Base-by-base conservation (phyloP, 2,113 vertebrate species). In the Gambusia holbrooki region DNA sequence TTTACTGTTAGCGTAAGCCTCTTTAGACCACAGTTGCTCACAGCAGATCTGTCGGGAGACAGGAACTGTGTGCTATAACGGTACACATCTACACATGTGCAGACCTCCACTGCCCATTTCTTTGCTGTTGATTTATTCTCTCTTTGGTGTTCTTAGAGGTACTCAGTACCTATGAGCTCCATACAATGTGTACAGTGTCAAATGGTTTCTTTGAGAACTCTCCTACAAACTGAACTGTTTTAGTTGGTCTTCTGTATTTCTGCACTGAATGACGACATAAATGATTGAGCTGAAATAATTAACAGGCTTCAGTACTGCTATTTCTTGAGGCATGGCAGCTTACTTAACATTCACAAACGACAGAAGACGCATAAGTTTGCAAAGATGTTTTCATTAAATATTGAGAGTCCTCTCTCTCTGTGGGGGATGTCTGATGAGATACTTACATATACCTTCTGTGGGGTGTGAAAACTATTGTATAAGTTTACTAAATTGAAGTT, bases 81-180 rank as follows among this genome's bases (percentile, higher is more conserved):
- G 87, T 81, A 67, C 35, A 58, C 77, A 77, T 78, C 81, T 83
- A 77, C 71, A 71, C 88, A 89, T 84, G 89, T 91, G 88, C 85
- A 84, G 85, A 82, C 88, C 60, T 85, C 87, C 86, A 75, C 70
- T 69, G 72, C 19, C 66, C 58, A 27, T 77, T 81, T 77, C 84
- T 86, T 69, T 84, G 83, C 79, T 82, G 82, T 77, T 90, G 90
- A 90, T 90, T 88, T 84, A 86, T 71, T 48, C 51, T 48, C 5
- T 48, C 15, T 42, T 14, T 14, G 3, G 3, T 84, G 73, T 88
- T 87, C 77, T 51, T 37, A 48, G 82, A 81, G 67, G 71, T n/a
- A 84, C 28, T 71, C 71, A 25, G 67, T 54, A 54, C 76, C 61
- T 83, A 70, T 60, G 74, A 85, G 68, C 69, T 63, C 66, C 76